A percentile compares a stretch with the other conserved stretches of the same genome.
phyloP scores from a whole-genome alignment of 2,113 vertebrate genomes.

The Paralichthys olivaceus region DNA sequence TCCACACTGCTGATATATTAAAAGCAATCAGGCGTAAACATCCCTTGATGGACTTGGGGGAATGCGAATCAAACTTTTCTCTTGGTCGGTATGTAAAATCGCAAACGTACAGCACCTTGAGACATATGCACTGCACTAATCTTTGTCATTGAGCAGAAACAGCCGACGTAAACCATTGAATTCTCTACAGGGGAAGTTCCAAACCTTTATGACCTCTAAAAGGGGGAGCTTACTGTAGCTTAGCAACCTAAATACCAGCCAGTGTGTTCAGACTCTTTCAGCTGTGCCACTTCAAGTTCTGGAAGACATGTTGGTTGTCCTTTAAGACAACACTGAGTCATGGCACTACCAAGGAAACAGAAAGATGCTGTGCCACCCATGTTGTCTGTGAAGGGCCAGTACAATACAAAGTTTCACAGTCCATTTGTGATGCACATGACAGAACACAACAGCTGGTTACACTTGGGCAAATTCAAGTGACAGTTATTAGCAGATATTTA shows the following conservation, averaged over 20 bases:
- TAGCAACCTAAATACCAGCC: slow-evolving; percentile 1
- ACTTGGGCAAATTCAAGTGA: too few relatives aligned
- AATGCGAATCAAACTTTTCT: slow-evolving; percentile 62
- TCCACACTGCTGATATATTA: slow-evolving; percentile 65
- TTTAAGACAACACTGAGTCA: too few relatives aligned
- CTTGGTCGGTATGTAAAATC: slow-evolving; percentile 63
- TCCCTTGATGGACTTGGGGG: slow-evolving; percentile 64
- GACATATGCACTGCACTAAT: slow-evolving; percentile 20
- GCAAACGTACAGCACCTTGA: slow-evolving; percentile 14
- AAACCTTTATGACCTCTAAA: slow-evolving; percentile 30
- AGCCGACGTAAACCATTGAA: slow-evolving; percentile 9
- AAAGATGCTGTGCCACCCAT: too few relatives aligned
- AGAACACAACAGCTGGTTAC: too few relatives aligned
- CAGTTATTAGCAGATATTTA: too few relatives aligned
- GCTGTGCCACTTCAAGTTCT: slow-evolving; percentile 9
- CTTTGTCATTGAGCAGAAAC: slow-evolving; percentile 20
- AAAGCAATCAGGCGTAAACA: slow-evolving; percentile 73
- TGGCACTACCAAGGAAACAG: too few relatives aligned
- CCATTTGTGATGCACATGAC: too few relatives aligned
- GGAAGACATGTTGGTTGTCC: not conserved
- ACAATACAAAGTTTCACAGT: too few relatives aligned
- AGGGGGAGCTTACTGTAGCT: slow-evolving; percentile 3
- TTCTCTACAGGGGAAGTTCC: not conserved
- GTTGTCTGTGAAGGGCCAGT: too few relatives aligned
- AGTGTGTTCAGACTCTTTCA: not conserved